phyloP scores from a whole-genome alignment of 2,113 vertebrate species.

The Carassius auratus region DNA sequence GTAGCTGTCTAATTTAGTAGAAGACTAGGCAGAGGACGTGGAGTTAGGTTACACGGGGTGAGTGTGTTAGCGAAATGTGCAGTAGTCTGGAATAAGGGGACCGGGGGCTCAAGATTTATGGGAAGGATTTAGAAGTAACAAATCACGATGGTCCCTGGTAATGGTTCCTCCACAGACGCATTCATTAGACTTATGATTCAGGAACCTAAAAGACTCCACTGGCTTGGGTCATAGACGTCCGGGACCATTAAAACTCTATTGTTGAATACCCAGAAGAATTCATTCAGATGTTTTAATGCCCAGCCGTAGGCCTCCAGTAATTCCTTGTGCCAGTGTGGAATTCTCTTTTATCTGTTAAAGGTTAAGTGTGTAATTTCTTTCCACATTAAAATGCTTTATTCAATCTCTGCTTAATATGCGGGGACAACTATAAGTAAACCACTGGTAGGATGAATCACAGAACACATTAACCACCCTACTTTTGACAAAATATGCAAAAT shows the following conservation, averaged over 20 bases:
- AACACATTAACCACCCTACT: not conserved
- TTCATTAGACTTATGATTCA: conserved; percentile 28
- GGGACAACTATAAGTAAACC: not conserved
- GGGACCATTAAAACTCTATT: conserved; percentile 31
- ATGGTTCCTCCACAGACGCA: conserved; percentile 35
- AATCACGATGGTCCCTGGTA: conserved; percentile 55
- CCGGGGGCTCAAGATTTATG: conserved; percentile 52
- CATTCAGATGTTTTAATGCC: not conserved
- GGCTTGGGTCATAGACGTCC: conserved; percentile 7
- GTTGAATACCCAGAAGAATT: conserved; percentile 5
- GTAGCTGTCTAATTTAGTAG: conserved; percentile 24
- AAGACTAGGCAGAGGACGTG: conserved; percentile 13
- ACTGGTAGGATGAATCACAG: not conserved
- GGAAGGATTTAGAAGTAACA: conserved; percentile 49
- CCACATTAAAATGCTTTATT: not conserved
- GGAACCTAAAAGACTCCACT: conserved; percentile 15
- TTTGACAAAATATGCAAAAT: not conserved
- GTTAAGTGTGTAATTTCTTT: not conserved
- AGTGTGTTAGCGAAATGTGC: conserved; percentile 29
- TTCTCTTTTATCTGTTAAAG: conserved; percentile 5
- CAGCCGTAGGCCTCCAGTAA: not conserved
- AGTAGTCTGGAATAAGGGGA: conserved; percentile 29
- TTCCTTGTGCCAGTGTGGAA: not conserved
- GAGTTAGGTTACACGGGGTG: conserved; percentile 19
- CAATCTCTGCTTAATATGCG: not conserved